Conservation (phyloP, 2,113 vertebrate species). For the Aegithalos caudatus region DNA sequence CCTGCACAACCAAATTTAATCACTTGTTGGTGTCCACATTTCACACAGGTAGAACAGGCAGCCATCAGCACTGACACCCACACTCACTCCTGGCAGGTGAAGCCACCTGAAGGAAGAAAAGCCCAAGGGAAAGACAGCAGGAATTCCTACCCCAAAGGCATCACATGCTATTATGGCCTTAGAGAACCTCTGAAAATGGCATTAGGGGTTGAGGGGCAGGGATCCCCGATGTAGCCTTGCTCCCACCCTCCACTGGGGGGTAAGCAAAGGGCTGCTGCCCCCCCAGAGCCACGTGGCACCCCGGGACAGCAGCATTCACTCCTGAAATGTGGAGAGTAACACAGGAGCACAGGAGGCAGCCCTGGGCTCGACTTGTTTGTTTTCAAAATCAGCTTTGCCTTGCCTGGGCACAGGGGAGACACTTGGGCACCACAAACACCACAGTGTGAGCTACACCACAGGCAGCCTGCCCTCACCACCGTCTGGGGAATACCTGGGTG, state of each 20-base stretch:
- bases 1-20: neutral
- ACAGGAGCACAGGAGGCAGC: accelerated
- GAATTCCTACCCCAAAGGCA: neutral
- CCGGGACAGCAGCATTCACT: accelerated
- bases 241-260: accelerated
- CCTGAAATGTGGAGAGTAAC: neutral
- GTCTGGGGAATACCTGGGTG: neutral
- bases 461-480: neutral
- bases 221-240: accelerated
- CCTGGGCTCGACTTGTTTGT: neutral
- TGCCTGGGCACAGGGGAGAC: neutral
- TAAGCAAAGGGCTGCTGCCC: neutral
- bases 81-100: neutral
- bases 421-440: neutral
- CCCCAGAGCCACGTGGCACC: accelerated
- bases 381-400: neutral
- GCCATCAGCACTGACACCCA: neutral
- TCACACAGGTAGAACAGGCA: neutral
- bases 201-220: neutral
- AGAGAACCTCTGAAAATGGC: neutral
- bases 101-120: neutral
- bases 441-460: neutral
- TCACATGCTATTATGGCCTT: neutral
- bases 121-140: neutral
- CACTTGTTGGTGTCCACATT: neutral